phyloP scores from a whole-genome alignment of 2,888 invertebrate species.

The Phytoseiulus persimilis region DNA sequence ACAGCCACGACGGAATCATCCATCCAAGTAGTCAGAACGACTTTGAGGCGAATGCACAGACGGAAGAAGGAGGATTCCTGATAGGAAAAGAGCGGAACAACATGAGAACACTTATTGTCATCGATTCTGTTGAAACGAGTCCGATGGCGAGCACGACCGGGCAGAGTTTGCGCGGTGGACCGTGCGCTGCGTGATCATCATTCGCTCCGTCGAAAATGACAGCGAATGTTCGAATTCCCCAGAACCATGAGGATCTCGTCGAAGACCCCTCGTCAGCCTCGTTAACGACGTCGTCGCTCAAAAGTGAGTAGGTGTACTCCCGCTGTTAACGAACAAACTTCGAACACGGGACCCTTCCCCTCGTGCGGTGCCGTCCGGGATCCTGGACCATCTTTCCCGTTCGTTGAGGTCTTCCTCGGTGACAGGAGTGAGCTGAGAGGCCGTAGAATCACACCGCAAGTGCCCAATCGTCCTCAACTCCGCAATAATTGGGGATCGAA shows the following conservation, averaged over 20 bases:
- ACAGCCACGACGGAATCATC: background rate
- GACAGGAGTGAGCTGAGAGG: too few relatives aligned
- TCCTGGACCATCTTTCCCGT: background rate
- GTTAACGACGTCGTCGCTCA: background rate
- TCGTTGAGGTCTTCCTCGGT: background rate
- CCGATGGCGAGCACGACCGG: background rate
- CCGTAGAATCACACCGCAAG: too few relatives aligned
- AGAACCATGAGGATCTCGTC: background rate
- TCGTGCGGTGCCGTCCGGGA: background rate
- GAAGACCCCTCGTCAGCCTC: background rate
- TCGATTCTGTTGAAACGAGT: background rate
- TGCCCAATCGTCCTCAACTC: too few relatives aligned
- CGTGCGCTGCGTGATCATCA: background rate
- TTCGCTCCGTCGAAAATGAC: background rate
- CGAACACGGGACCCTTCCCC: background rate
- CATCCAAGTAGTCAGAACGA: background rate
- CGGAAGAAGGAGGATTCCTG: background rate
- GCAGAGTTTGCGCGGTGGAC: background rate
- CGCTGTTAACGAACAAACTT: background rate
- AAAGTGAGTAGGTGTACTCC: background rate
- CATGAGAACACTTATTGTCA: background rate
- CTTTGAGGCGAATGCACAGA: background rate
- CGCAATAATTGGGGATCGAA: too few relatives aligned
- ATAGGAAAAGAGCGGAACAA: background rate
- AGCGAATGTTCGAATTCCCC: background rate